phyloP scores from a whole-genome alignment of 2,888 invertebrate genomes.

The Cephus pulcher region DNA sequence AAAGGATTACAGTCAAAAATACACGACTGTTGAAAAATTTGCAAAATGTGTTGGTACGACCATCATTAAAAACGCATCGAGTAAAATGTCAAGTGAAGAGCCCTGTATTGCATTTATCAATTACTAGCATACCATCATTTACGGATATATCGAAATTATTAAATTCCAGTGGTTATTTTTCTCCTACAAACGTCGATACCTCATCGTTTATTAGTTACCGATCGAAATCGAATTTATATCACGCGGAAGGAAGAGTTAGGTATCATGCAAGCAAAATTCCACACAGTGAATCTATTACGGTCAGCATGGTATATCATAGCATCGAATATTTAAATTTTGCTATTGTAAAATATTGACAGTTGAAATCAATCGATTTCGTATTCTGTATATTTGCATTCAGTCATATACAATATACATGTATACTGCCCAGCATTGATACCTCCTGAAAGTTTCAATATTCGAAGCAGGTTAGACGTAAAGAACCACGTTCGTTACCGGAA shows the following conservation, averaged over 20 bases:
- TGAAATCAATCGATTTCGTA: neutral
- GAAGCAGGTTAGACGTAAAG: too few species aligned
- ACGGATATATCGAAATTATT: neutral
- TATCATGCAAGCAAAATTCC: neutral
- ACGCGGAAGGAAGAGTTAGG: neutral
- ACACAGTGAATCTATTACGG: too few species aligned
- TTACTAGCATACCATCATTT: neutral
- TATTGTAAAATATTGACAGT: neutral
- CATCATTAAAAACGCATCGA: neutral
- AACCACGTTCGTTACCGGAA: too few species aligned
- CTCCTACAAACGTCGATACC: neutral
- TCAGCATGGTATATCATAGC: neutral
- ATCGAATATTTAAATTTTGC: neutral
- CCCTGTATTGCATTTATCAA: neutral
- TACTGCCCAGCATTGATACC: too few species aligned
- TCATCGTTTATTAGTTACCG: neutral
- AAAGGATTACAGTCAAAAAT: neutral
- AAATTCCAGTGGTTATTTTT: neutral
- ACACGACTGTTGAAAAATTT: neutral
- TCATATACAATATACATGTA: neutral
- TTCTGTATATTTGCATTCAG: neutral
- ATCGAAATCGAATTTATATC: neutral
- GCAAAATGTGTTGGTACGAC: neutral
- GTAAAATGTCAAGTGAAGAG: neutral
- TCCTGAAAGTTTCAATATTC: too few species aligned